Evolutionary conservation across 2,797 vertebrate genomes (phyloP), one percentile per base, ranked within the genome.

Genomic region (Rhinogobio ventralis): DNA sequence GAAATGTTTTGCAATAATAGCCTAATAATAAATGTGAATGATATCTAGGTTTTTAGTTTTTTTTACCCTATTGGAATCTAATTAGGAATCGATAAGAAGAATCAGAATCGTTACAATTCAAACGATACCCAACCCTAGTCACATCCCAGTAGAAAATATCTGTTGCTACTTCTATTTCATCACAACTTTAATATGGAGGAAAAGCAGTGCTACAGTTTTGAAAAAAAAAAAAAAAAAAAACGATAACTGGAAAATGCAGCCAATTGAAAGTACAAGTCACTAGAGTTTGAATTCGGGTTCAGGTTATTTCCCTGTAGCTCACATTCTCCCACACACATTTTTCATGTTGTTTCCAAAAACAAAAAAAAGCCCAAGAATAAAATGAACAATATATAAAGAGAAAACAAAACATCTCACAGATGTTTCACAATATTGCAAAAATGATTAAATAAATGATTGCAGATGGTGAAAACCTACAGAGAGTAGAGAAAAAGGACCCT

Each of bases 381-480:
- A 77, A 45, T 45, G 2, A 81, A 72, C 71, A 57, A 45, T 10
- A 45, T 20, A 13, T n/a, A 42, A 68, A 36, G 36, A 36, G 49
- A 33, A 55, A 28, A 60, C 30, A 53, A n/a, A 30, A 74, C 51
- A 51, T 45, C 66, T 7, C 9, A 8, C 5, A 20, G 33, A 36
- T 10, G 10, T 17, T 84, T 28, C 62, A 5, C 71, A 62, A 68
- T 42, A 77, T 57, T 17, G 45, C 9, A 30, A 4, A 25, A 67
- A 23, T 10, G 0, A 45, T 46, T 42, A 25, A 28, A 51, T 6
- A 46, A 83, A 51, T 62, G 11, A 57, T 23, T 39, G 62, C 76
- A 89, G 82, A 84, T 51, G 23, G 51, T 42, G 66, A 28, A 85
- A 86, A 73, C 7, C 23, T 23, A 42, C 25, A 60, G 46, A 60